A percentile compares a stretch with the other conserved stretches of the same genome.
Conservation (phyloP, 2,797 vertebrate genomes). For the Leuciscus waleckii region DNA sequence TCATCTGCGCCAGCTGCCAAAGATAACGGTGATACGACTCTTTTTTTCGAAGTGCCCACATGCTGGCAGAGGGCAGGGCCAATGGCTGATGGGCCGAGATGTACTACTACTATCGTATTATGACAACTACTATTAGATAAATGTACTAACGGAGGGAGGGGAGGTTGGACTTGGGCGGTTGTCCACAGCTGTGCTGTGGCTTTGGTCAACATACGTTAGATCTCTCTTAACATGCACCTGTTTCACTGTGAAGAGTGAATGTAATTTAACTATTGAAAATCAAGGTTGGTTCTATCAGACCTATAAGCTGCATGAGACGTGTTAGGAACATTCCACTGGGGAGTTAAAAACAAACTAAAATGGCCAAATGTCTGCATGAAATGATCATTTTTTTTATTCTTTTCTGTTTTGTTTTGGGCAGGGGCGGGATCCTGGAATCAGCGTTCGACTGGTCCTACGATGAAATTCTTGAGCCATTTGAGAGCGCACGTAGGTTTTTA, state of each 20-base stretch:
- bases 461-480: slow-evolving; percentile 41
- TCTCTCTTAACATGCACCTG: slow-evolving; percentile 89
- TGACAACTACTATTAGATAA: slow-evolving; percentile 52
- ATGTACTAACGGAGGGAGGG: slow-evolving; percentile 80
- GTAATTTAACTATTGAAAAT: slow-evolving; percentile 79
- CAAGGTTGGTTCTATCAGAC: slow-evolving; percentile 86
- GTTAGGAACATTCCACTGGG: slow-evolving; percentile 93
- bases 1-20: slow-evolving; percentile 92
- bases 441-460: slow-evolving; percentile 56
- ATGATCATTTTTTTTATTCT: slow-evolving; percentile 55
- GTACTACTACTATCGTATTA: slow-evolving; percentile 72
- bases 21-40: slow-evolving; percentile 80
- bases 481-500: slow-evolving; percentile 30
- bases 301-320: slow-evolving; percentile 89
- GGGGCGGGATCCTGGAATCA: slow-evolving; percentile 60
- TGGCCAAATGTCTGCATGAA: slow-evolving; percentile 71
- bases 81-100: slow-evolving; percentile 78
- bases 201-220: slow-evolving; percentile 83
- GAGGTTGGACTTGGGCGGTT: slow-evolving; percentile 83
- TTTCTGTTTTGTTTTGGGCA: slow-evolving; percentile 48
- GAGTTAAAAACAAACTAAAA: slow-evolving; percentile 74
- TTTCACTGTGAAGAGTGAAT: slow-evolving; percentile 98
- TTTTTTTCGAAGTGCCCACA: slow-evolving; percentile 88
- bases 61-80: slow-evolving; percentile 86
- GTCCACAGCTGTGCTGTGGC: slow-evolving; percentile 92